Evolutionary conservation across 2,888 invertebrate genomes (phyloP).

Genomic region (Plusia festucae): DNA sequence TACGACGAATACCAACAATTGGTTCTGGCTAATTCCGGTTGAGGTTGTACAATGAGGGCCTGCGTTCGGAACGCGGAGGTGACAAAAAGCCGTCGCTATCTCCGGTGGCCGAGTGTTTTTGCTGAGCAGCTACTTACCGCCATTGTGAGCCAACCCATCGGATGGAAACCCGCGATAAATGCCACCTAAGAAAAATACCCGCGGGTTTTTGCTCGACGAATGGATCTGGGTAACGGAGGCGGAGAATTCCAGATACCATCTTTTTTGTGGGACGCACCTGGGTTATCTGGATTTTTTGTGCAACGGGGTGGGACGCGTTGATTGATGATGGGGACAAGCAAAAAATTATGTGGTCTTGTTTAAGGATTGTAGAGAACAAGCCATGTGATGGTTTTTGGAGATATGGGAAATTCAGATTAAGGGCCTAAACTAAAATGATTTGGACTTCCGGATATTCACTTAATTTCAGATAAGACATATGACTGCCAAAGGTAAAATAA

Average conservation of each 20-base stretch:
- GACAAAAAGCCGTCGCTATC: slow-evolving; percentile 56
- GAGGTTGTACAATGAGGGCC: slow-evolving; percentile 54
- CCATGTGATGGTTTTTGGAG: no score
- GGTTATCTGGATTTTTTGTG: slow-evolving; percentile 42
- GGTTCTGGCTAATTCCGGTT: slow-evolving; percentile 45
- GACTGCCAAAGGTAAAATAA: no score
- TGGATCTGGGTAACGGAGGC: slow-evolving; percentile 55
- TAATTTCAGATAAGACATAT: no score
- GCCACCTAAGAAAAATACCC: slow-evolving; percentile 65
- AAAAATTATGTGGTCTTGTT: slow-evolving; percentile 32
- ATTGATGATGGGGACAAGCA: slow-evolving; percentile 41
- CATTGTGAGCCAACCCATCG: slow-evolving; percentile 62
- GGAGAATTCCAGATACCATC: slow-evolving; percentile 49
- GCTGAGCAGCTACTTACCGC: slow-evolving; percentile 61
- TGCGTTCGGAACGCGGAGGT: slow-evolving; percentile 23
- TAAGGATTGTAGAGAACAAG: slow-evolving; percentile 13
- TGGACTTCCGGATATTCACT: no score
- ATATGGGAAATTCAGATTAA: background rate
- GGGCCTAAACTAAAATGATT: background rate
- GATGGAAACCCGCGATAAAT: slow-evolving; percentile 58
- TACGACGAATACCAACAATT: slow-evolving; percentile 39
- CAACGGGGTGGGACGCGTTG: slow-evolving; percentile 34
- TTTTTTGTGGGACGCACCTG: slow-evolving; percentile 59
- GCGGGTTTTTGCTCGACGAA: slow-evolving; percentile 56
- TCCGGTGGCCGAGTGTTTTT: slow-evolving; percentile 64